Conservation (phyloP, 1,140 invertebrate species). For the Caerostris extrusa region DNA sequence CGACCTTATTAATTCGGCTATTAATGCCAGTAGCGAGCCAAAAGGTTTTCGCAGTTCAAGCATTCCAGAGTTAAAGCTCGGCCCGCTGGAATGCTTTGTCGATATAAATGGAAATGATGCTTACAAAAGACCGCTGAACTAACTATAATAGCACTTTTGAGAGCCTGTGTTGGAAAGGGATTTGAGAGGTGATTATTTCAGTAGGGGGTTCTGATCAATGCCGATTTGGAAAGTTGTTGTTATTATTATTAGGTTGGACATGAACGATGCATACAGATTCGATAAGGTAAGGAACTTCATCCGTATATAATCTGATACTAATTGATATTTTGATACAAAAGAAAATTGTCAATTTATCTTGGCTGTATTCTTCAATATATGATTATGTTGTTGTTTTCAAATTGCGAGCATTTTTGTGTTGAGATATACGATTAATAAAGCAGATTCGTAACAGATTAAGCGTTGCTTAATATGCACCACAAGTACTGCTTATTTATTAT, state of each 20-base stretch:
- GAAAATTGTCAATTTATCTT: no score
- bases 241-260: not conserved
- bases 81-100: not conserved
- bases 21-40: slow-evolving; percentile 12
- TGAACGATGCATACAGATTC: not conserved
- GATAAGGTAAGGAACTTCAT: not conserved
- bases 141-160: not conserved
- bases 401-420: no score
- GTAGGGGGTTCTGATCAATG: not conserved
- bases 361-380: no score
- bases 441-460: no score
- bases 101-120: slow-evolving; percentile 33
- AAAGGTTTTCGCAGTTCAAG: slow-evolving; percentile 7
- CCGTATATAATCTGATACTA: no score
- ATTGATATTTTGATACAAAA: no score
- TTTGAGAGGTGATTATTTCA: slow-evolving; percentile 29
- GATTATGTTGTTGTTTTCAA: no score
- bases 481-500: no score
- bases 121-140: slow-evolving; percentile 23
- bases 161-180: not conserved
- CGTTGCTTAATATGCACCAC: no score
- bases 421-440: no score
- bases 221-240: slow-evolving; percentile 23
- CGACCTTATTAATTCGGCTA: slow-evolving; percentile 44
- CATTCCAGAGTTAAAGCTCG: not conserved